A percentile compares a stretch with the other conserved stretches of the same genome.
Evolutionary conservation across 1,140 invertebrate genomes (phyloP).

Genomic region (Ruditapes philippinarum): DNA sequence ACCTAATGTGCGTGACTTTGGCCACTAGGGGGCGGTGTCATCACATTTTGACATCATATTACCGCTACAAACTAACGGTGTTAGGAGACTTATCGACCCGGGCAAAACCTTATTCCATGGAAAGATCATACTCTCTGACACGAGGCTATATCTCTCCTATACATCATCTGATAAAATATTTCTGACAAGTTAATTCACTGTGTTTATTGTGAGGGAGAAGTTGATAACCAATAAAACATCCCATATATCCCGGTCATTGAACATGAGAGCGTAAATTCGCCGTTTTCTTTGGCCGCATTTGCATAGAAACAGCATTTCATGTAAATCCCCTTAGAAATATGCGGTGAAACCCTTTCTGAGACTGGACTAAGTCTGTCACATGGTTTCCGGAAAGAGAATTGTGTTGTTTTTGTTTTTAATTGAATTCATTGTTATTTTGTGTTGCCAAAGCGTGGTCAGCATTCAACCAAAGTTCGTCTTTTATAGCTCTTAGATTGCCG

Average conservation of each 20-base stretch:
- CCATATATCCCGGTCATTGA: slow-evolving; percentile 31
- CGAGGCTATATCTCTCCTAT: slow-evolving; percentile 59
- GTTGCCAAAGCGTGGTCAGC: no score
- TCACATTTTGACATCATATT: slow-evolving; percentile 63
- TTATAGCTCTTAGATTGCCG: no score
- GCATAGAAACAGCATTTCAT: slow-evolving; percentile 51
- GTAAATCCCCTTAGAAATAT: neutral
- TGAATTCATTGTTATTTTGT: no score
- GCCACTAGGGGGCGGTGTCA: slow-evolving; percentile 26
- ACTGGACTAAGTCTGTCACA: no score
- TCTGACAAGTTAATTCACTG: slow-evolving; percentile 69
- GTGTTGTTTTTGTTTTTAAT: no score
- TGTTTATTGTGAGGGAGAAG: slow-evolving; percentile 62
- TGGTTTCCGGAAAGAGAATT: neutral
- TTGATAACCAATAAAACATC: slow-evolving; percentile 60
- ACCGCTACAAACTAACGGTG: slow-evolving; percentile 41
- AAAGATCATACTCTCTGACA: slow-evolving; percentile 68
- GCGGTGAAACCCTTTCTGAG: no score
- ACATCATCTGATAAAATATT: slow-evolving; percentile 67
- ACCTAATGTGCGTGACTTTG: slow-evolving; percentile 4
- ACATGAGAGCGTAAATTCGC: slow-evolving; percentile 15
- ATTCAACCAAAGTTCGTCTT: no score
- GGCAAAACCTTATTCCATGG: slow-evolving; percentile 9
- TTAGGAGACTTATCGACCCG: slow-evolving; percentile 59
- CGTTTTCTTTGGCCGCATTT: slow-evolving; percentile 29